Evolutionary conservation across 2,888 invertebrate genomes (phyloP).

Genomic region (Seladonia tumulorum): DNA sequence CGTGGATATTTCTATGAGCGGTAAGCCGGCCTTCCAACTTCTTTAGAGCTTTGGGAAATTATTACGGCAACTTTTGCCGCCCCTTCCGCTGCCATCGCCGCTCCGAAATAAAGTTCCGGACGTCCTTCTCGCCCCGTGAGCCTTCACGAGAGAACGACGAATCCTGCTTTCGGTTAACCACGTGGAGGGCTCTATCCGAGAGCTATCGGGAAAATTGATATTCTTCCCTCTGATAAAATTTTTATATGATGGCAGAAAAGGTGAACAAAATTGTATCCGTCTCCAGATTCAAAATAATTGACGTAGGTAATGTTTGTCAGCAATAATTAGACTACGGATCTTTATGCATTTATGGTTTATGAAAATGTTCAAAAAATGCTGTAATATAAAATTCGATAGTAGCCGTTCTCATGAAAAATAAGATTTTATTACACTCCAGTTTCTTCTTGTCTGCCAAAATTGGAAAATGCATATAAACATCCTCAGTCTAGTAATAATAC

Average conservation of each 20-base stretch:
- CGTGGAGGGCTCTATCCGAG: not conserved
- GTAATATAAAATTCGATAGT: no score
- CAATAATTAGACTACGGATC: not conserved
- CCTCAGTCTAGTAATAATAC: no score
- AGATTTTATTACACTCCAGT: no score
- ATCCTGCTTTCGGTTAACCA: not conserved
- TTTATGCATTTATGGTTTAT: no score
- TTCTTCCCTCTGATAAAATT: not conserved
- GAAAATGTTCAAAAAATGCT: no score
- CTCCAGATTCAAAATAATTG: not conserved
- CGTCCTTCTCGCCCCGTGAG: not conserved
- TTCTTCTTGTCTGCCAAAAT: no score
- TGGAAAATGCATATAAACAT: no score
- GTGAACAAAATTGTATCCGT: not conserved
- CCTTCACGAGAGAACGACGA: not conserved
- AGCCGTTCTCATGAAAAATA: no score
- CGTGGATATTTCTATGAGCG: slow-evolving; percentile 51
- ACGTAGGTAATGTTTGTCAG: not conserved
- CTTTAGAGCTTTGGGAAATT: slow-evolving; percentile 26
- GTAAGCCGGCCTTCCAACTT: slow-evolving; percentile 40
- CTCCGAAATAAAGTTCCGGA: slow-evolving; percentile 26
- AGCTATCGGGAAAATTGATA: not conserved
- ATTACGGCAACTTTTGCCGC: slow-evolving; percentile 37
- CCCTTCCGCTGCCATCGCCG: not conserved
- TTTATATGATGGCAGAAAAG: not conserved